phyloP scores from a whole-genome alignment of 2,113 vertebrate genomes.

The Pholis gunnellus region DNA sequence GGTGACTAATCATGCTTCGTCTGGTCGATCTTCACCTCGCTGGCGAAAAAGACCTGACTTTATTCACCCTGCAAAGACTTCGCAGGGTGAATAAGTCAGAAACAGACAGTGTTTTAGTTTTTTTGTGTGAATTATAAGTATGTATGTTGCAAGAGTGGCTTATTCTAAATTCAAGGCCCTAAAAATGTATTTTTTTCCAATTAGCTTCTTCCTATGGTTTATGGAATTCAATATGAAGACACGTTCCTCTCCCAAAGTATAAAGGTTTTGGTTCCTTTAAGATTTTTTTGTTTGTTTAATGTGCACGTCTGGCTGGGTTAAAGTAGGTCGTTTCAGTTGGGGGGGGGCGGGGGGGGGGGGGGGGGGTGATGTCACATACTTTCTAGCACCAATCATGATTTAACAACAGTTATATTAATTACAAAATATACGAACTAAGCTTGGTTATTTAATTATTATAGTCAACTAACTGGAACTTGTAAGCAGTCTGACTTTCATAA shows the following conservation, averaged over 20 bases:
- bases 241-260: background rate
- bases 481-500: background rate
- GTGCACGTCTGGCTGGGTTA: background rate
- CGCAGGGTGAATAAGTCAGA: too few relatives aligned
- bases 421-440: background rate
- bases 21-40: constrained; percentile 23
- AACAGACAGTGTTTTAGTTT: too few relatives aligned
- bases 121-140: too few relatives aligned
- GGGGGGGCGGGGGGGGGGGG: too few relatives aligned
- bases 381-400: background rate
- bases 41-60: background rate
- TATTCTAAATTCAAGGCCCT: background rate
- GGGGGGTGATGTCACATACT: background rate
- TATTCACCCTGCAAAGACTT: constrained; percentile 3
- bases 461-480: too few relatives aligned
- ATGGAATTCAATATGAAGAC: background rate
- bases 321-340: background rate
- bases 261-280: background rate
- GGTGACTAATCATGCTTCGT: constrained; percentile 37
- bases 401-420: background rate
- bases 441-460: background rate
- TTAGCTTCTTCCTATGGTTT: background rate
- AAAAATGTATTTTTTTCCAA: background rate
- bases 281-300: background rate
- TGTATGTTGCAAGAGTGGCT: background rate